A percentile compares a stretch with the other conserved stretches of the same genome.
phyloP scores from a whole-genome alignment of 2,888 invertebrate species.

The Hyles lineata region DNA sequence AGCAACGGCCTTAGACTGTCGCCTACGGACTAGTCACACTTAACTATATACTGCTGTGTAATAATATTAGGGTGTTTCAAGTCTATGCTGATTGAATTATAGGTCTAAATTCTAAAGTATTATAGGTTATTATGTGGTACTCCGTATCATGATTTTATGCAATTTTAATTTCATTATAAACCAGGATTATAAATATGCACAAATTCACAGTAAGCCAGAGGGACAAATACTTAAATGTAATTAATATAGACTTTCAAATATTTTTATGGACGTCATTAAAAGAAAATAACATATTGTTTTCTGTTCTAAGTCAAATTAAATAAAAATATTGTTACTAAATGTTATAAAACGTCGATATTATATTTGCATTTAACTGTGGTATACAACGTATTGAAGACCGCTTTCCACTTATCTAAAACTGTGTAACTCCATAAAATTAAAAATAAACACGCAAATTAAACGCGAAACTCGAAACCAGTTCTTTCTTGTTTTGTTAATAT shows the following conservation, averaged over 20 bases:
- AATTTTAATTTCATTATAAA: too few relatives aligned
- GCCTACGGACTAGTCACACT: constrained; percentile 12
- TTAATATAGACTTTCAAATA: too few relatives aligned
- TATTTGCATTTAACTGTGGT: background rate
- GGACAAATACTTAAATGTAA: too few relatives aligned
- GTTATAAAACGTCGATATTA: background rate
- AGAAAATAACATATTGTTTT: too few relatives aligned
- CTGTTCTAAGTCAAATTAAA: too few relatives aligned
- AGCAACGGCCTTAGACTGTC: constrained; percentile 28
- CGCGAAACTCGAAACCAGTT: constrained; percentile 19
- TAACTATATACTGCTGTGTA: background rate
- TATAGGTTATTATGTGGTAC: too few relatives aligned
- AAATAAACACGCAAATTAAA: constrained; percentile 36
- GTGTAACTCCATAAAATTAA: constrained; percentile 6
- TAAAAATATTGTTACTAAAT: too few relatives aligned
- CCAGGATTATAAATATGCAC: too few relatives aligned
- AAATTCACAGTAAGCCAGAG: too few relatives aligned
- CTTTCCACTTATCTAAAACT: constrained; percentile 1
- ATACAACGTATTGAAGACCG: background rate
- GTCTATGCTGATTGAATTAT: background rate
- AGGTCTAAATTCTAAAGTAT: background rate
- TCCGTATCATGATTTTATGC: too few relatives aligned
- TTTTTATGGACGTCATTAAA: too few relatives aligned
- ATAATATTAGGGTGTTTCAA: background rate
- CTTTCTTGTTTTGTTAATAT: constrained; percentile 28